Evolutionary conservation across 2,113 vertebrate genomes (phyloP).

Genomic region (Aphelocoma coerulescens): DNA sequence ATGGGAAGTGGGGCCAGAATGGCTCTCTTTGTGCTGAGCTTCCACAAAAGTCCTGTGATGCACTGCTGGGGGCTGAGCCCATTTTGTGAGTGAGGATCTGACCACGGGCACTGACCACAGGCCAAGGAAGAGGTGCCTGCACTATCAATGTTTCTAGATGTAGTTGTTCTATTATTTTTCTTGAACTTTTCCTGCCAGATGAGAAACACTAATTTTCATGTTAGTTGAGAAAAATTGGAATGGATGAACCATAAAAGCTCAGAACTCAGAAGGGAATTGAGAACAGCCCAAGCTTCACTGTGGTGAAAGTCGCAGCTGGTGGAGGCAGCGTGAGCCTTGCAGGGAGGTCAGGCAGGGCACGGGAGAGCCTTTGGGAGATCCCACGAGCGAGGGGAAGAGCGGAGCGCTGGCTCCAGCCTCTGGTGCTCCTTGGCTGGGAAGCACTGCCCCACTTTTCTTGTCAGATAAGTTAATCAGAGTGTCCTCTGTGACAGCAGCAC

Average conservation of each 20-base stretch:
- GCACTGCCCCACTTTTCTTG: background rate
- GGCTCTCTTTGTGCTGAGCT: background rate
- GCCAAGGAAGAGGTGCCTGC: background rate
- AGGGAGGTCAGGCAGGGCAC: background rate
- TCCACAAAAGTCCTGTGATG: background rate
- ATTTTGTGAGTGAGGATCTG: background rate
- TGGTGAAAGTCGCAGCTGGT: background rate
- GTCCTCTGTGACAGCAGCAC: background rate
- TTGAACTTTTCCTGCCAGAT: background rate
- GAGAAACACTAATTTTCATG: background rate
- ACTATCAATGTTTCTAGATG: background rate
- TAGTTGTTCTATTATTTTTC: background rate
- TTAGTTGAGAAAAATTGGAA: background rate
- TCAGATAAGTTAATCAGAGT: background rate
- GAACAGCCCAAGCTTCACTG: background rate
- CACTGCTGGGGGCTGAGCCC: background rate
- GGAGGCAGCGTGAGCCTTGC: background rate
- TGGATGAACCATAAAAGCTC: background rate
- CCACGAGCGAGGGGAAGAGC: accelerated
- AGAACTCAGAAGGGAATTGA: background rate
- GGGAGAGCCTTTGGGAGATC: background rate
- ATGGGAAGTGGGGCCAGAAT: background rate
- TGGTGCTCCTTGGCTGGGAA: background rate
- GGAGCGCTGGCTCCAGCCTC: background rate
- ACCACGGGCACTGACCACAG: background rate